Base-by-base conservation (phyloP, 2,797 vertebrate species). In the Odontamblyopus rebecca region DNA sequence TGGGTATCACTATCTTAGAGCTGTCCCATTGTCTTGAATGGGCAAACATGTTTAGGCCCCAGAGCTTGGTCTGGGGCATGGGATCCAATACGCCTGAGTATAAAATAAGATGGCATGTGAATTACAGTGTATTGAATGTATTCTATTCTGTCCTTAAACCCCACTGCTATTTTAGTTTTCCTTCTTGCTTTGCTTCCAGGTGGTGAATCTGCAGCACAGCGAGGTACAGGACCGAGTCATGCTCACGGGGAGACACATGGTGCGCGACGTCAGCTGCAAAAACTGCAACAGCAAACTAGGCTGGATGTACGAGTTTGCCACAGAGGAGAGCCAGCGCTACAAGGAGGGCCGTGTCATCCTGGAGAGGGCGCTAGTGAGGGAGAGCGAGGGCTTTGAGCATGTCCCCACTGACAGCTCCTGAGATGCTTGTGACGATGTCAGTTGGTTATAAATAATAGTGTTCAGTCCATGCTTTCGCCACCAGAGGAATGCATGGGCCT, bases 281-380 rank as follows among this genome's bases (percentile, higher is more conserved):
- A 99, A 99, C 95, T 99, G 97, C 95, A 99, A 97, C 94, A 99
- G 97, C 89, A 98, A 99, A 86, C 92, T 99, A 76, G 97, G 97
- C 67, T 99, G 97, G 98, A 97, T 98, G 94, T 99, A 99, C 73
- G 98, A 99, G 91, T 99, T 98, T 18, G 97, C 98, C 81, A 98
- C 97, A 0, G 98, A 99, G 91, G 97, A 98, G 89, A 98, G 96
- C 86, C 98, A 99, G 90, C 97, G 97, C 78, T 99, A 99, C 88
- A 99, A 99, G 87, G 98, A 98, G 74, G 97, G 98, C 23, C 95
- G 97, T 0, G 95, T 99, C 76, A 99, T 99, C 91, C 94, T 99
- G 93, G 98, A 99, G 83, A 93, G 98, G 26, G 96, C 97, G 0
- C 86, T 99, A 76, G 98, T 99, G 61, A 94, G 97, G 71, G 98